These are phyloP conservation scores for Tetrapedia diversipes DNA, from an alignment of 2,888 invertebrate species.

Conservation along the genomic window DNA sequence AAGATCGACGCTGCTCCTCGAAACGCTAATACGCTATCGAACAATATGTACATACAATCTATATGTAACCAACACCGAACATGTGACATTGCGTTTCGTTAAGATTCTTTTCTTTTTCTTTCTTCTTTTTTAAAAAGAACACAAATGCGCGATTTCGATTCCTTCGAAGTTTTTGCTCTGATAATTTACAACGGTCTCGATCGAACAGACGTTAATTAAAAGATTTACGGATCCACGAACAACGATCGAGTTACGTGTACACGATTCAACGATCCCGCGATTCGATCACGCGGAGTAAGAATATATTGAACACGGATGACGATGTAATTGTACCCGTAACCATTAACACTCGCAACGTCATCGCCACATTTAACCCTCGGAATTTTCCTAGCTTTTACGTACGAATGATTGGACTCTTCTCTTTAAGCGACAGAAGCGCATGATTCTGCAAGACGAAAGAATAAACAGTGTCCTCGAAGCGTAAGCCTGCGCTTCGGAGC, in stretches of 20 bases:
- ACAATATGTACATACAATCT: conserved; percentile 65
- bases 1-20: conserved; percentile 50
- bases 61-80: conserved; percentile 42
- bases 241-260: conserved; percentile 4
- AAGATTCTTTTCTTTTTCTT: not conserved
- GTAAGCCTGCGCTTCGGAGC: conserved; percentile 1
- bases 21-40: conserved; percentile 56
- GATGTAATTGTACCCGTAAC: conserved; percentile 59
- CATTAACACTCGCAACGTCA: conserved; percentile 28
- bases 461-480: conserved; percentile 6
- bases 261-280: conserved; percentile 19
- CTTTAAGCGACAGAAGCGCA: not conserved
- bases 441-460: conserved; percentile 8
- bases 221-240: conserved; percentile 26
- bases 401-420: conserved; percentile 1
- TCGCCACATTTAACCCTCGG: conserved; percentile 13
- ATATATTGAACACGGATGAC: conserved; percentile 36
- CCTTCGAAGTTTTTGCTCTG: conserved; percentile 11
- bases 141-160: conserved; percentile 35
- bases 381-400: conserved; percentile 22
- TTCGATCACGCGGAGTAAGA: conserved; percentile 16
- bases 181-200: conserved; percentile 28
- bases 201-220: conserved; percentile 26
- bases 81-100: not conserved
- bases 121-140: conserved; percentile 43